Evolutionary conservation across 2,888 invertebrate genomes (phyloP), one percentile per base, ranked within the genome.

Genomic region (Tiliacea aurago): DNA sequence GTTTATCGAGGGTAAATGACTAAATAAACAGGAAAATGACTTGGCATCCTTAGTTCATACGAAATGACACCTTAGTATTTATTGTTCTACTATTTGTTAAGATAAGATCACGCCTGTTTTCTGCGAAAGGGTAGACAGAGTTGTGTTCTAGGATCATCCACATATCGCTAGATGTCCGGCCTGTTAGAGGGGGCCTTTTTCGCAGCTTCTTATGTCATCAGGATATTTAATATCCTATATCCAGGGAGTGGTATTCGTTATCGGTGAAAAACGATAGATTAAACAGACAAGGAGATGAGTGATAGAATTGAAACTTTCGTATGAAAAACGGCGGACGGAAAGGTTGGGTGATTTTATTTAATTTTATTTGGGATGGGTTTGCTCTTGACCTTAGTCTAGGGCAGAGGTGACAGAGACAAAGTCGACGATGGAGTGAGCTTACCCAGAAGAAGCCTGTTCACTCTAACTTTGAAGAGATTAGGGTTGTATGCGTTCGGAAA

Each of bases 21-120:
- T 74, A 4, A 67, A 69, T 78, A 75, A 74, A 78, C 78, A 69
- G 78, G 71, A 78, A 83, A 76, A 68, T 73, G 37, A 73, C 45
- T 49, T 23, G 28, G 49, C 58, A 55, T 62, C 10, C 53, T 76
- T 71, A 47, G 23, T 63, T 56, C 11, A 47, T n/a, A 37, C 18
- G n/a, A 62, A 59, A 37, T 23, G 11, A 53, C 62, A 79, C 43
- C 73, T 61, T 66, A 33, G n/a, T 62, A 45, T 67, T 74, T 33
- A 74, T 74, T 78, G 61, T 80, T 72, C 23, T 58, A 51, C 13
- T 47, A 41, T 45, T 47, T 23, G 15, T 13, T 45, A 15, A 23
- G 11, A 47, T 33, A 49, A 20, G 11, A 45, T 74, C 13, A 73
- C 10, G 41, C 23, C 3, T 33, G 20, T 20, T 18, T n/a, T 43